Evolutionary conservation across 2,797 vertebrate genomes (phyloP).

Genomic region (Schizopygopsis malacanthus): DNA sequence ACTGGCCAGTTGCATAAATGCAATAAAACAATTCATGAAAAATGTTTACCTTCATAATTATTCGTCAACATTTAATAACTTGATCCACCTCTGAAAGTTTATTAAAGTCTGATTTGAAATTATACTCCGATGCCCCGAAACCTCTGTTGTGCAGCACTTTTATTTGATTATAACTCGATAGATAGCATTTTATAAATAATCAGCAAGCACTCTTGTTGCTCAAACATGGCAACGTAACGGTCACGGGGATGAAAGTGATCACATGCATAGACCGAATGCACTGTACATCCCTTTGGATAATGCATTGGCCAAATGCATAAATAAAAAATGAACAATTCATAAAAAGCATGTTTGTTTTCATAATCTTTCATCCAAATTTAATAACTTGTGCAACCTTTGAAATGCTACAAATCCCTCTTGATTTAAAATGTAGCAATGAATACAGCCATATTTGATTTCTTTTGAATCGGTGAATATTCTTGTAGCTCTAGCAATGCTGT

Average conservation of each 20-base stretch:
- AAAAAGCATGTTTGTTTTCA: not conserved
- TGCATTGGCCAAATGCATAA: not conserved
- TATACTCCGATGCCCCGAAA: not conserved
- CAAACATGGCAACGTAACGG: not conserved
- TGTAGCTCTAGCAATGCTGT: not conserved
- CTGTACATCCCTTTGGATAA: not conserved
- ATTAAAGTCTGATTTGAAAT: not conserved
- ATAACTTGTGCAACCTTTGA: not conserved
- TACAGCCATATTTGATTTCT: not conserved
- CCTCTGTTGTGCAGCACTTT: not conserved
- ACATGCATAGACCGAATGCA: not conserved
- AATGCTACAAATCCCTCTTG: not conserved
- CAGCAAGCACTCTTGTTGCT: not conserved
- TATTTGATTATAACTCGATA: not conserved
- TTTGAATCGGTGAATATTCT: not conserved
- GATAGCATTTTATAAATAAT: not conserved
- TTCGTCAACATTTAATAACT: not conserved
- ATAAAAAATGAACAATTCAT: not conserved
- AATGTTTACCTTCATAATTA: not conserved
- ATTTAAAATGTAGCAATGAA: not conserved
- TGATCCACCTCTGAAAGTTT: not conserved
- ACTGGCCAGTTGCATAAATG: not conserved
- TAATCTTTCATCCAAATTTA: not conserved
- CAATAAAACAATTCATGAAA: not conserved
- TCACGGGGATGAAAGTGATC: not conserved